Conservation (phyloP, 2,888 invertebrate species). For the Cancer borealis region DNA sequence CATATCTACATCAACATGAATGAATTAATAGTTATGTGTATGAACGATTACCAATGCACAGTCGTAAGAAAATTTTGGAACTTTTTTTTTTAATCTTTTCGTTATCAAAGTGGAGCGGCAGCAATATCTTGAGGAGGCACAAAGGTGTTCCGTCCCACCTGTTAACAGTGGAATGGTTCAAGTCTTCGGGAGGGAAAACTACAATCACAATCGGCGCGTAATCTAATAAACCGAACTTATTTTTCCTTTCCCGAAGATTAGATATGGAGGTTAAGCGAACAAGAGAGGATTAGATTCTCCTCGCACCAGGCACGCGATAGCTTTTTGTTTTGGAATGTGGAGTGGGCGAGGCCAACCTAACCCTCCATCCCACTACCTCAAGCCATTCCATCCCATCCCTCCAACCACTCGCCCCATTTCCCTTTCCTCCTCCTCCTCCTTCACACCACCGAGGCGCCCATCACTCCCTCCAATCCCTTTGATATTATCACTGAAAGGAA, state of each 20-base stretch:
- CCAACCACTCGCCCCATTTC: conserved; percentile 25
- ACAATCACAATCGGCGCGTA: not conserved
- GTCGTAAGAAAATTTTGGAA: not conserved
- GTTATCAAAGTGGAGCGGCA: not conserved
- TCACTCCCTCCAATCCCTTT: not conserved
- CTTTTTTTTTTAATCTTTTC: not conserved
- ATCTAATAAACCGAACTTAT: conserved; percentile 27
- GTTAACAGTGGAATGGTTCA: not conserved
- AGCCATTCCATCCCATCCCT: not conserved
- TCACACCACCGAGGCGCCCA: not conserved
- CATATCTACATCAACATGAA: not conserved
- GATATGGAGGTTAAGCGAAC: conserved; percentile 49
- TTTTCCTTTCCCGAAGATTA: conserved; percentile 22
- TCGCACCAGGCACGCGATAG: conserved; percentile 59
- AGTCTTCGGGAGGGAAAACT: not conserved
- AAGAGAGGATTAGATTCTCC: conserved; percentile 62
- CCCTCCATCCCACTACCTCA: conserved; percentile 38
- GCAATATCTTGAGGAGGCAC: not conserved
- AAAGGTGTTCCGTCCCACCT: not conserved
- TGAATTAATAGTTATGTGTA: not conserved
- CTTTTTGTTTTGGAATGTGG: conserved; percentile 62
- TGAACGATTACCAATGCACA: not conserved
- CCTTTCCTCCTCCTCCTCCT: not conserved
- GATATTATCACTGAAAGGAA: conserved; percentile 43
- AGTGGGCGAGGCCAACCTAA: conserved; percentile 36